A percentile compares a stretch with the other conserved stretches of the same genome.
Evolutionary conservation across 2,888 invertebrate genomes (phyloP).

Genomic region (Diarsia rubi): DNA sequence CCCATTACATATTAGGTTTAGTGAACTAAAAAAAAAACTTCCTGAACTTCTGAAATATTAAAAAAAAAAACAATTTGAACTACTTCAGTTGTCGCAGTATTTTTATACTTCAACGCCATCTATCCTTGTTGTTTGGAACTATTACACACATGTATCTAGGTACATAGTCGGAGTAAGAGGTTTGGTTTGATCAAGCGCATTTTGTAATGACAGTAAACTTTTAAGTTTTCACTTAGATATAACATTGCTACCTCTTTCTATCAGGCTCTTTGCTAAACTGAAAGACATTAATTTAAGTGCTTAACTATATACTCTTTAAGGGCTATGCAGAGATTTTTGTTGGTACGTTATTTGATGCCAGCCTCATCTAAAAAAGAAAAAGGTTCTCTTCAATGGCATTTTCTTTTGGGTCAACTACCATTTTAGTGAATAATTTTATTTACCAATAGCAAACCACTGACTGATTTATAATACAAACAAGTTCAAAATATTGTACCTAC

Average conservation of each 20-base stretch:
- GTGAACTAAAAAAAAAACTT: no score
- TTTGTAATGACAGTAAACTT: background rate
- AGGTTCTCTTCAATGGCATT: background rate
- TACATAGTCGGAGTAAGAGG: background rate
- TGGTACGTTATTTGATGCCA: background rate
- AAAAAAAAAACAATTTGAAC: background rate
- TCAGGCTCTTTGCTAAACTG: background rate
- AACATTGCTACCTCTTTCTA: background rate
- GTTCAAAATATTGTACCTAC: conserved; percentile 5
- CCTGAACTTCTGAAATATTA: background rate
- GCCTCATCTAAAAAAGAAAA: background rate
- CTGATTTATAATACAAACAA: background rate
- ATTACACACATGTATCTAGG: background rate
- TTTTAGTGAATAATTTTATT: background rate
- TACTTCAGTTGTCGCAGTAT: no score
- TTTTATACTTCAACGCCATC: conserved; percentile 44
- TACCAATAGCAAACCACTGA: background rate
- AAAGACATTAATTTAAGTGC: background rate
- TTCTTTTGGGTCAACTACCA: background rate
- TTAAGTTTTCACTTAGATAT: background rate
- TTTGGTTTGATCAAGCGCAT: conserved; percentile 7
- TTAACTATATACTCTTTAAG: background rate
- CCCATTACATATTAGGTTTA: background rate
- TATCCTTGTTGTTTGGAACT: conserved; percentile 11
- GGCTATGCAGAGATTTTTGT: background rate